phyloP scores from a whole-genome alignment of 1,140 invertebrate genomes.

The Idris sp. region DNA sequence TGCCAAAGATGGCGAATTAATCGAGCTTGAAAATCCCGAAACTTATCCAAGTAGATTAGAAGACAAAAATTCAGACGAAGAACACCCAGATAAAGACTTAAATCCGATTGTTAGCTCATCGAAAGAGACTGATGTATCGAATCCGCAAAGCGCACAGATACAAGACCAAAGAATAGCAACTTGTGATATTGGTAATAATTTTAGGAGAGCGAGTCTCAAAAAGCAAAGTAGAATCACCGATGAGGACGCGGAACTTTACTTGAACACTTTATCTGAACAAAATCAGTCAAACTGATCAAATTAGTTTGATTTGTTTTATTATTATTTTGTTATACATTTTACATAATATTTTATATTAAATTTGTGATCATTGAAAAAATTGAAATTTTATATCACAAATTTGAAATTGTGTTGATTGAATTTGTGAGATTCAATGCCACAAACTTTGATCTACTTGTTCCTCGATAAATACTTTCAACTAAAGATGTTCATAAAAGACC shows the following conservation, averaged over 20 bases:
- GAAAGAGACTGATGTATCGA: conserved; percentile 26
- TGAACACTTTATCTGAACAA: conserved; percentile 11
- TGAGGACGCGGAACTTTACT: conserved; percentile 32
- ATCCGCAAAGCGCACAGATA: neutral
- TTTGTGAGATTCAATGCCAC: no score
- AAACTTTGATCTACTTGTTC: no score
- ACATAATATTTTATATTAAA: no score
- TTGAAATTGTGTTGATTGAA: no score
- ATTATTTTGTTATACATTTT: no score
- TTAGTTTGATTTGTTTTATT: no score
- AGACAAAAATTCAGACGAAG: neutral
- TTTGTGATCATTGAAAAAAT: no score
- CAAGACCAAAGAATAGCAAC: conserved; percentile 21
- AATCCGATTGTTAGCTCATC: conserved; percentile 3
- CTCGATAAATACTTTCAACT: no score
- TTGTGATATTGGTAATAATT: conserved; percentile 33
- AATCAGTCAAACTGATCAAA: conserved; percentile 9
- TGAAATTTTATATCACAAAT: no score
- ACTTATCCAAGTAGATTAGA: no score
- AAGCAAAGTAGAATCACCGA: conserved; percentile 36
- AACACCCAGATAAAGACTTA: neutral
- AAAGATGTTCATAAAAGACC: no score
- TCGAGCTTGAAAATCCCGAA: conserved; percentile 72
- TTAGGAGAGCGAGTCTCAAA: conserved; percentile 22
- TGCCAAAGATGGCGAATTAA: conserved; percentile 78